These are phyloP conservation scores for Drosophila fulvimacula DNA, from an alignment of 2,888 invertebrate species.

Conservation along the genomic window DNA sequence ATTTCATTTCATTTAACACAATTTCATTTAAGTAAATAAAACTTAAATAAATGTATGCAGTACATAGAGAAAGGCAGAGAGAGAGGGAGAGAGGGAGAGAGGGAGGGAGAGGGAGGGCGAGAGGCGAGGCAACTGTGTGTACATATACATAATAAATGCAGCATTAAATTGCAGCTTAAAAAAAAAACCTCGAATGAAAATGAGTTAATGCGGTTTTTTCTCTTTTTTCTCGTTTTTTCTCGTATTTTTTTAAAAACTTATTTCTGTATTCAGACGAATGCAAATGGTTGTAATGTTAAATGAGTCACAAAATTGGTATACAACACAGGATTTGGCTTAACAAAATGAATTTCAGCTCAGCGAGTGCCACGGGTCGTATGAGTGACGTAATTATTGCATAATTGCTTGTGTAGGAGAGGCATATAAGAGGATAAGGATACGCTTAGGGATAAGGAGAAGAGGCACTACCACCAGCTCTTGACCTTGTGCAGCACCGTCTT, in stretches of 20 bases:
- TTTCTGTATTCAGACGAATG: conserved; percentile 52
- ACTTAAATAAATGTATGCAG: conserved; percentile 69
- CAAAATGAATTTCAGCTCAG: conserved; percentile 60
- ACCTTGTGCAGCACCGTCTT: conserved; percentile 87
- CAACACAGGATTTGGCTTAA: conserved; percentile 47
- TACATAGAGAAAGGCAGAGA: neutral
- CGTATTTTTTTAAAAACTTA: conserved; percentile 37
- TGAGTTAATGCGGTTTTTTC: conserved; percentile 42
- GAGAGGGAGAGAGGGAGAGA: neutral
- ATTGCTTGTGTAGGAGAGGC: neutral
- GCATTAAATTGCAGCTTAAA: conserved; percentile 62
- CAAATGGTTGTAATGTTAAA: conserved; percentile 66
- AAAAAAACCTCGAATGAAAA: conserved; percentile 47
- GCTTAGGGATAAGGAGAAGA: neutral
- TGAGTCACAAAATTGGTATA: conserved; percentile 72
- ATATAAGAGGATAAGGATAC: too few species aligned
- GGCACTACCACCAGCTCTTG: conserved; percentile 81
- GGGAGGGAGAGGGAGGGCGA: neutral
- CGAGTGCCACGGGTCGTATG: conserved; percentile 41
- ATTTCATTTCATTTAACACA: conserved; percentile 76
- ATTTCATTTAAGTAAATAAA: conserved; percentile 71
- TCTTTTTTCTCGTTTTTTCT: too few species aligned
- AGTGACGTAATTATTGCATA: conserved; percentile 48
- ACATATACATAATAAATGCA: conserved; percentile 62
- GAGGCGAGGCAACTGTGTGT: neutral